These are phyloP conservation scores for Sinosuthora webbiana DNA, from an alignment of 2,113 vertebrate species.

Conservation along the genomic window DNA sequence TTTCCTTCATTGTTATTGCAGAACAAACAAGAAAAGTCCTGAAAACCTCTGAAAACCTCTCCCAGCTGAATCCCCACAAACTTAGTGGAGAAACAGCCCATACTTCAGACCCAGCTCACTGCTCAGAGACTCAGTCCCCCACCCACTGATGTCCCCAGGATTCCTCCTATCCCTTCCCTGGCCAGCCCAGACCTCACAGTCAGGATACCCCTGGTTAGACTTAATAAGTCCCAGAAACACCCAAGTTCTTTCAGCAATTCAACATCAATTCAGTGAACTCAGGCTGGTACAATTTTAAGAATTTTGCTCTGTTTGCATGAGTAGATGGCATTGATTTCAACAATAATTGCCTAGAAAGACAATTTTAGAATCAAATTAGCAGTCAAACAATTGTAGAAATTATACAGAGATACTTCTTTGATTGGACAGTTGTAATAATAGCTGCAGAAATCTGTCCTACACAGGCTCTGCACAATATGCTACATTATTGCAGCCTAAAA, in stretches of 20 bases:
- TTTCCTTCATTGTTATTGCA: accelerated
- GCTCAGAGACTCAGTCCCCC: not conserved
- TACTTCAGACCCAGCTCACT: accelerated
- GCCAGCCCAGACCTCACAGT: not conserved
- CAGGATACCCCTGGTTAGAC: not conserved
- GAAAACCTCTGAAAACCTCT: not conserved
- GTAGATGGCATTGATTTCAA: not conserved
- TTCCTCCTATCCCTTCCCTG: not conserved
- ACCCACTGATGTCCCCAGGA: not conserved
- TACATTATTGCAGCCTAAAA: not conserved
- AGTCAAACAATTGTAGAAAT: conserved; percentile 10
- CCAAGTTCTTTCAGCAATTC: not conserved
- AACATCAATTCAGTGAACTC: not conserved
- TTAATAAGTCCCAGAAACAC: not conserved
- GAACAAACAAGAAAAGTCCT: not conserved
- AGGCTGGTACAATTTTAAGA: not conserved
- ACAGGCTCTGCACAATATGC: not conserved
- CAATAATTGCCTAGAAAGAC: not conserved
- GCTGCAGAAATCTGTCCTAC: not conserved
- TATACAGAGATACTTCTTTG: not conserved
- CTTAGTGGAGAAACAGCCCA: not conserved
- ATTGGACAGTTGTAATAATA: not conserved
- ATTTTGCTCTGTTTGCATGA: not conserved
- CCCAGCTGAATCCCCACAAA: not conserved
- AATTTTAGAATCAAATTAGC: conserved; percentile 40